Conservation (phyloP, 2,888 invertebrate species). For the Tiliacea aurago region DNA sequence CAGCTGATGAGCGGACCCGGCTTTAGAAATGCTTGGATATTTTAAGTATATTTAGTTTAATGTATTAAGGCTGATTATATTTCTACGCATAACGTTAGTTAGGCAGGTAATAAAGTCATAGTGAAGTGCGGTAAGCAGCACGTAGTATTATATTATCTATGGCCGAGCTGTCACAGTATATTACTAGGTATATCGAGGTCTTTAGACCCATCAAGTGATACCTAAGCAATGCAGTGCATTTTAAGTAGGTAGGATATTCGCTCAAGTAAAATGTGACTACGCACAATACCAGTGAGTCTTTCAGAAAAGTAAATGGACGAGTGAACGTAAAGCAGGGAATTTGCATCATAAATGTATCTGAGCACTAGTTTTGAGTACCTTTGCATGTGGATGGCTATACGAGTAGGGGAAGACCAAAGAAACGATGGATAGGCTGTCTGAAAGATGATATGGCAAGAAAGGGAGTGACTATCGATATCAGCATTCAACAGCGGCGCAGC, state of each 20-base stretch:
- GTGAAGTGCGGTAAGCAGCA: background rate
- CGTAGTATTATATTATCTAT: too few relatives aligned
- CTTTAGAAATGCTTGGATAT: background rate
- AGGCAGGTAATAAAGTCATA: slow-evolving; percentile 12
- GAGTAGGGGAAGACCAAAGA: too few relatives aligned
- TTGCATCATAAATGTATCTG: background rate
- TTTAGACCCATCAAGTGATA: slow-evolving; percentile 18
- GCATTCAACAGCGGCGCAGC: too few relatives aligned
- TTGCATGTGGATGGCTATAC: too few relatives aligned
- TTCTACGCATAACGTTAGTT: slow-evolving; percentile 6
- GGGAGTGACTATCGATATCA: too few relatives aligned
- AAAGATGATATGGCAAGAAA: too few relatives aligned
- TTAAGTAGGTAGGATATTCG: background rate
- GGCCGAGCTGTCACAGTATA: background rate
- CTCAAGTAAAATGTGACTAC: background rate
- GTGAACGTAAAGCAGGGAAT: background rate
- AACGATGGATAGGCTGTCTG: too few relatives aligned
- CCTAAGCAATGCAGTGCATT: slow-evolving; percentile 18
- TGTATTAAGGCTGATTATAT: slow-evolving; percentile 1
- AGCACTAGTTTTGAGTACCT: too few relatives aligned
- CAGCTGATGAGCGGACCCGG: too few relatives aligned
- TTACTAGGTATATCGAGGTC: slow-evolving; percentile 2
- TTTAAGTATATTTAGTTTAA: background rate
- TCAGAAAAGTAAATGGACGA: background rate
- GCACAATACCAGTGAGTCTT: background rate